phyloP scores from a whole-genome alignment of 2,797 vertebrate genomes.

The Semaprochilodus insignis region DNA sequence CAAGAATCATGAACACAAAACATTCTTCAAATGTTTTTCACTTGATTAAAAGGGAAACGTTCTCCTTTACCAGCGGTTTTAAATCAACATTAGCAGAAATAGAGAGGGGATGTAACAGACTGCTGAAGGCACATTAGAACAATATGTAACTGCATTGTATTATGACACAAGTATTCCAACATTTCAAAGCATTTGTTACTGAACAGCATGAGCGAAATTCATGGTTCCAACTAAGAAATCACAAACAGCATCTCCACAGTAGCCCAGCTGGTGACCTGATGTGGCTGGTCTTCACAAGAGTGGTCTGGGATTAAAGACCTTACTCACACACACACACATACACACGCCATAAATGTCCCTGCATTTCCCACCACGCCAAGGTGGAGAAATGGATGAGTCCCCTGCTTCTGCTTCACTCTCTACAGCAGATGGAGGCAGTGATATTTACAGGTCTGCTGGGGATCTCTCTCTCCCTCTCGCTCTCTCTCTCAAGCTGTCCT shows the following conservation, averaged over 20 bases:
- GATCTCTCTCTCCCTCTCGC: conserved; percentile 16
- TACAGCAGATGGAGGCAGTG: conserved; percentile 64
- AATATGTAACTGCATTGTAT: no score
- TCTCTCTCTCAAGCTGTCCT: conserved; percentile 53
- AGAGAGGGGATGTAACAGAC: no score
- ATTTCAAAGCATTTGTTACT: neutral
- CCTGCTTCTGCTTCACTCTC: conserved; percentile 60
- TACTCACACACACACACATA: conserved; percentile 26
- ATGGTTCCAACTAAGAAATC: neutral
- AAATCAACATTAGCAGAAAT: no score
- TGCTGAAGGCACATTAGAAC: no score
- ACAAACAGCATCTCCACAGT: conserved; percentile 17
- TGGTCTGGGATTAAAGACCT: conserved; percentile 13
- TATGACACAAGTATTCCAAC: no score
- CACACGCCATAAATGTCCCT: conserved; percentile 32
- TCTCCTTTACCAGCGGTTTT: no score
- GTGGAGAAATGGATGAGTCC: conserved; percentile 66
- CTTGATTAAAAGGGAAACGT: no score
- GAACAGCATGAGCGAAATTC: neutral
- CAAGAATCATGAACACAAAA: no score
- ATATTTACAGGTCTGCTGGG: conserved; percentile 69
- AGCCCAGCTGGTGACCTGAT: conserved; percentile 29
- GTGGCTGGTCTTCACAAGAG: conserved; percentile 23
- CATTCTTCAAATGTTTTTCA: no score
- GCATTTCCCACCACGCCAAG: conserved; percentile 14